Evolutionary conservation across 2,888 invertebrate species (phyloP), one percentile per base, ranked within the genome.

Genomic region (Periphyllus acericola): DNA sequence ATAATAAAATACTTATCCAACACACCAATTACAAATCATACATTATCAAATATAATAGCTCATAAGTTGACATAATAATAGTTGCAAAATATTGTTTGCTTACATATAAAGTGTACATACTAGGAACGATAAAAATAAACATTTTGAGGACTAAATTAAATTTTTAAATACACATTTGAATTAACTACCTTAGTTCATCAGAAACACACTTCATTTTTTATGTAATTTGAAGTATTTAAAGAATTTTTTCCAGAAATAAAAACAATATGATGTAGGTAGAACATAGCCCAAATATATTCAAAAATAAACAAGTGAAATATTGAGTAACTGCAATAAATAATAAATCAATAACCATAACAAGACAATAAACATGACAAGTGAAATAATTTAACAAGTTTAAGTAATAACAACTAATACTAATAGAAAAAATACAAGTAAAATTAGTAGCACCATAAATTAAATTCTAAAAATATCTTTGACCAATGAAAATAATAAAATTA

Each of bases 371-470:
- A 29, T 17, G 29, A 29, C 21, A 72, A 72, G 9, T 72, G 25
- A 82, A 82, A 32, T 29, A 25, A 46, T 81, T 81, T 29, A 68
- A 81, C 32, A 71, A 71, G 32, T 71, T 68, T 71, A 32, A 46
- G 14, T 14, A 32, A 25, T 82, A 82, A 46, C 21, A 32, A 81
- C 68, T 29, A 5, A 32, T 52, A 71, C 52, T 3, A 52, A 52
- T 4, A 82, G 25, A 82, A 66, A 66, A 66, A 71, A 68, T 25
- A 71, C n/a, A n/a, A 29, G 32, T 71, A 71, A 29, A 71, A 14
- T 71, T 71, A 4, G 14, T 71, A 29, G 71, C 68, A 68, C 68
- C 68, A 68, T 29, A 29, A 68, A 68, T 68, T 1, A 32, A 71
- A 60, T 60, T 1, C 25, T 25, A 25, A 60, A 25, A 3, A 60